Evolutionary conservation across 1,140 invertebrate species (phyloP), one percentile per base, ranked within the genome.

Genomic region (Heliconius hermathena): DNA sequence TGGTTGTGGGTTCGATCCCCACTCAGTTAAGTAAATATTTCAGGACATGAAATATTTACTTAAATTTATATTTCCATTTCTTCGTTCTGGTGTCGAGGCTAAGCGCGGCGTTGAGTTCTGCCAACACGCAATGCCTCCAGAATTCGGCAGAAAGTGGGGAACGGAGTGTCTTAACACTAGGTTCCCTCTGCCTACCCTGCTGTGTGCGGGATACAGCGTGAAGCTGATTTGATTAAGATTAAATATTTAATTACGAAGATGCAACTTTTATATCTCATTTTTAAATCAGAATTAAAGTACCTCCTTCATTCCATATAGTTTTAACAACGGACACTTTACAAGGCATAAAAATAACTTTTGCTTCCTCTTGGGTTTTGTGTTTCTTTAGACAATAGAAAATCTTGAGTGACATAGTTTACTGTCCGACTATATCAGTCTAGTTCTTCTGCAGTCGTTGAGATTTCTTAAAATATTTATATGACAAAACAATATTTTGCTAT

Each of bases 391-490:
- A 52, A 74, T 57, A 74, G 73, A 33, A 74, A 57, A 54, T 74
- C 73, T 74, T 33, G 29, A 54, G 54, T 74, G 73, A 74, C 73
- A 74, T 52, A 57, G 73, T 57, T 66, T 66, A 66, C 60, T 66
- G 60, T 66, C 60, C 73, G 29, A 57, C 73, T 74, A n/a, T 1
- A n/a, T 41, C 33, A 72, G 71, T 72, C 13, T 36, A 71, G 26
- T 33, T 60, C 60, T 66, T 26, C 26, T 13, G 11, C 26, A 66
- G 26, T 22, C 54, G 54, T 57, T 11, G 54, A 29, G 26, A 66
- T 29, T 22, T 11, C 60, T 66, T 26, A 66, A 60, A 60, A 66
- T 66, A 29, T 29, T 66, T 11, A 16, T 29, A 29, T 66, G 9
- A 5, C 11, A 66, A 29, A 66, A 66, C 54, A 66, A 29, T 60